Conservation (phyloP, 2,113 vertebrate genomes). For the Dendropsophus ebraccatus region DNA sequence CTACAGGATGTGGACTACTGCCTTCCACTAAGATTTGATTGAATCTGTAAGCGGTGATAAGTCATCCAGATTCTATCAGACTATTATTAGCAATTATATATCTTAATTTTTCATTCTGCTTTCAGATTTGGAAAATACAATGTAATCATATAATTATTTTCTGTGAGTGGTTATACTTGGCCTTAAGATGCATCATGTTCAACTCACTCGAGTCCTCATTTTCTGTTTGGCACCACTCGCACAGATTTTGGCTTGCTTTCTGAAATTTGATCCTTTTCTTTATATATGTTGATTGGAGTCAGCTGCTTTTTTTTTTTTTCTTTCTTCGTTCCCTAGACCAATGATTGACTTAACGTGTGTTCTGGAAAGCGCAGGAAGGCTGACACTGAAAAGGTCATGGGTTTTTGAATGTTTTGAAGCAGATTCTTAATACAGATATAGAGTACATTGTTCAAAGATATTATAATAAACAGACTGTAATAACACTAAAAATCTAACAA, state of each 20-base stretch:
- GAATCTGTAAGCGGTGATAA: neutral
- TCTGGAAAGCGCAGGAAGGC: slow-evolving; percentile 13
- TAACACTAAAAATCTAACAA: neutral
- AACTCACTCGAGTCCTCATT: neutral
- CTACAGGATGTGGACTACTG: no score
- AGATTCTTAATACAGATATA: neutral
- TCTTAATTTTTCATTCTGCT: neutral
- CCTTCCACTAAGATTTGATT: no score
- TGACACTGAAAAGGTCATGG: neutral
- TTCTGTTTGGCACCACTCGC: neutral
- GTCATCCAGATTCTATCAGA: neutral
- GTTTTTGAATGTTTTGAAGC: neutral
- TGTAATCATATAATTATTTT: slow-evolving; percentile 3
- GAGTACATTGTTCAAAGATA: neutral
- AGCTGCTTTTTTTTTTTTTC: slow-evolving; percentile 32
- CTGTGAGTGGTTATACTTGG: neutral
- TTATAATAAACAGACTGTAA: neutral
- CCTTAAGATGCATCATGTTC: slow-evolving; percentile 9
- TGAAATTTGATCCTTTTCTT: neutral
- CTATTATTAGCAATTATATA: neutral
- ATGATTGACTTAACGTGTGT: neutral
- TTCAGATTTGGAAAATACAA: neutral
- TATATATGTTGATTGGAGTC: slow-evolving; percentile 15
- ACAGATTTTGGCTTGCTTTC: neutral
- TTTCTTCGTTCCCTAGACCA: neutral